Evolutionary conservation across 2,888 invertebrate species (phyloP).

Genomic region (Spisula solida): DNA sequence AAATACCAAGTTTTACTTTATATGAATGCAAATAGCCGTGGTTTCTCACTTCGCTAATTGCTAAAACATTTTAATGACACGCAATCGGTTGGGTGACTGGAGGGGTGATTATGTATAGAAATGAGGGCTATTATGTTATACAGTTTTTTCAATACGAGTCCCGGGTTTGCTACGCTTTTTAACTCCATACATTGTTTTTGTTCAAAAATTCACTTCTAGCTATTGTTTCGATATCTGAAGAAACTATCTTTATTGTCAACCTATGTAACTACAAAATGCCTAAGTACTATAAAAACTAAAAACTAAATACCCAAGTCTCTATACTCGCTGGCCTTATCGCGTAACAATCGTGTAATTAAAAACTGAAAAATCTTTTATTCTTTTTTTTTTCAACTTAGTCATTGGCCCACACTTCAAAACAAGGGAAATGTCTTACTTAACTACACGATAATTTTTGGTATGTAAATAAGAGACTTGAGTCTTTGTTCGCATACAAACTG

Average conservation of each 20-base stretch:
- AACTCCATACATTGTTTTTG: conserved; percentile 48
- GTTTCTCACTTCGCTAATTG: conserved; percentile 41
- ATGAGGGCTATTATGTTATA: conserved; percentile 32
- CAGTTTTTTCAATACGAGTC: conserved; percentile 25
- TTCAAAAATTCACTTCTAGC: conserved; percentile 29
- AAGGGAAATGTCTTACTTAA: conserved; percentile 28
- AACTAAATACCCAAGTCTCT: conserved; percentile 43
- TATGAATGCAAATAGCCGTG: conserved; percentile 50
- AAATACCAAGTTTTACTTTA: conserved; percentile 38
- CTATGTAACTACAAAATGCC: conserved; percentile 6
- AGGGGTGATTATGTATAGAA: not conserved
- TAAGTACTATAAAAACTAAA: not conserved
- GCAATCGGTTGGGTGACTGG: conserved; percentile 26
- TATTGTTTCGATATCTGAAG: conserved; percentile 26
- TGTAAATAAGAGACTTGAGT: not conserved
- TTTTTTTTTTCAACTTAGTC: conserved; percentile 2
- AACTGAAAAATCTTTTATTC: conserved; percentile 27
- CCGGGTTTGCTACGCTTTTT: conserved; percentile 43
- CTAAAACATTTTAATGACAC: conserved; percentile 31
- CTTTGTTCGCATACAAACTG: conserved; percentile 33
- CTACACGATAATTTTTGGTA: conserved; percentile 34
- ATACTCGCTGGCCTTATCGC: conserved; percentile 42
- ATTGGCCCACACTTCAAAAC: conserved; percentile 30
- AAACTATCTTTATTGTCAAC: conserved; percentile 45
- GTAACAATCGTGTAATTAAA: conserved; percentile 40